Percentiles rank a stretch among this genome's conserved stretches.
phyloP scores from a whole-genome alignment of 2,888 invertebrate species.

The Uropetala carovei region DNA sequence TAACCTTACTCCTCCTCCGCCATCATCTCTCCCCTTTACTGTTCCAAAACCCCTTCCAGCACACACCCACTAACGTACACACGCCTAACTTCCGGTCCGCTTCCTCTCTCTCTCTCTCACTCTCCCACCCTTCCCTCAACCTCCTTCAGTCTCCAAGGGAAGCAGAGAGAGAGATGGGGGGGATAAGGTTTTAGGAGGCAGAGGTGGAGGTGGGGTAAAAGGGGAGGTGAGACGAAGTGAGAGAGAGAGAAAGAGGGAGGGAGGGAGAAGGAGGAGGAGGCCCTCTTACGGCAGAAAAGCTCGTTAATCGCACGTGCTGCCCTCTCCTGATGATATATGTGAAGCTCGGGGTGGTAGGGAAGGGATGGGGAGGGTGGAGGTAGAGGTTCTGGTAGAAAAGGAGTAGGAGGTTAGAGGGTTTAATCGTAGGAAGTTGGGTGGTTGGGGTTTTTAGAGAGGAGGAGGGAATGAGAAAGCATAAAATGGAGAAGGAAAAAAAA shows the following conservation, averaged over 20 bases:
- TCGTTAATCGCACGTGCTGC: slow-evolving; percentile 59
- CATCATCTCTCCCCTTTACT: no score
- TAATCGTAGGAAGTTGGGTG: no score
- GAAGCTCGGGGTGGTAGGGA: background rate
- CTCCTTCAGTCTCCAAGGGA: background rate
- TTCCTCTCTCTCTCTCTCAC: background rate
- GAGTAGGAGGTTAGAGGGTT: background rate
- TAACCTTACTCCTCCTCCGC: no score
- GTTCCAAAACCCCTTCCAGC: no score
- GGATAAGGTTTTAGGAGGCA: background rate
- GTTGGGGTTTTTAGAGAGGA: no score
- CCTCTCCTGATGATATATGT: slow-evolving; percentile 37
- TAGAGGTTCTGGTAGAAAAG: background rate
- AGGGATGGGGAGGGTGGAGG: no score
- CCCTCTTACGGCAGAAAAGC: background rate
- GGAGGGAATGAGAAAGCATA: no score
- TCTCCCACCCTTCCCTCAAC: no score
- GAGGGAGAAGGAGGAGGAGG: background rate
- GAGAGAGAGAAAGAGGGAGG: background rate
- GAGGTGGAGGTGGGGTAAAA: background rate
- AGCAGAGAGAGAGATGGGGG: no score
- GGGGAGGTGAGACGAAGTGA: no score
- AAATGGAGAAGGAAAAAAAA: no score
- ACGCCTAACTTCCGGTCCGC: background rate
- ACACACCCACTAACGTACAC: no score